Base-by-base conservation (phyloP, 2,888 invertebrate genomes). In the Endotricha flammealis region DNA sequence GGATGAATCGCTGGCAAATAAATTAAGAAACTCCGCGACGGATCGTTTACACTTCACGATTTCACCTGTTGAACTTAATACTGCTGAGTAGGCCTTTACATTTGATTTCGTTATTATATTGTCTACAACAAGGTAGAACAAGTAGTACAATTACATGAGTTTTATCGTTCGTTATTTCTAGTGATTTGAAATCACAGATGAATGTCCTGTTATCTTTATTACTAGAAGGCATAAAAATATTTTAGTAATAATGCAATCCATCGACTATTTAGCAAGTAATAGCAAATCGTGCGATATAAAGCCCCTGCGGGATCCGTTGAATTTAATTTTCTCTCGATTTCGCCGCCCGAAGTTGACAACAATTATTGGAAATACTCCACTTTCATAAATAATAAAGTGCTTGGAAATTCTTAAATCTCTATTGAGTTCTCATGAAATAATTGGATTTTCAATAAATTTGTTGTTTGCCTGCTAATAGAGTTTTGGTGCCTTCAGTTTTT, bases 291-390 rank as follows among this genome's bases (percentile, higher is more conserved):
- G 44, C 44, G 41, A 44, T 23, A 36, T 39, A 39, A 43, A 41
- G 16, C 16, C 29, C 7, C 14, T 10, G 29, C 25, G 14, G 20
- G 14, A 31, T 16, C 36, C 24, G 30, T 40, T 46, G 53, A 63
- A 64, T 63, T 59, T 55, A 59, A 64, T 64, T 57, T 53, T 48
- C 39, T 38, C 39, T 44, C 44, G 39, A 54, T 46, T 46, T 37
- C 42, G 46, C 42, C 45, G 33, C 39, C 42, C 32, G 14, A 46
- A 57, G 50, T 57, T 57, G 58, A 64, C 63, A 59, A 60, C 53
- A 62, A 63, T 61, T 57, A 64, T 64, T 55, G 50, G 49, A 64
- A n/a, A 58, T 48, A 41, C 50, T 56, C 44, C 49, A 52, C 46
- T 46, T 55, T 53, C 49, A 55, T 61, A 54, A 56, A 64, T 61